Conservation (phyloP, 1,140 invertebrate genomes). For the Galleria mellonella region DNA sequence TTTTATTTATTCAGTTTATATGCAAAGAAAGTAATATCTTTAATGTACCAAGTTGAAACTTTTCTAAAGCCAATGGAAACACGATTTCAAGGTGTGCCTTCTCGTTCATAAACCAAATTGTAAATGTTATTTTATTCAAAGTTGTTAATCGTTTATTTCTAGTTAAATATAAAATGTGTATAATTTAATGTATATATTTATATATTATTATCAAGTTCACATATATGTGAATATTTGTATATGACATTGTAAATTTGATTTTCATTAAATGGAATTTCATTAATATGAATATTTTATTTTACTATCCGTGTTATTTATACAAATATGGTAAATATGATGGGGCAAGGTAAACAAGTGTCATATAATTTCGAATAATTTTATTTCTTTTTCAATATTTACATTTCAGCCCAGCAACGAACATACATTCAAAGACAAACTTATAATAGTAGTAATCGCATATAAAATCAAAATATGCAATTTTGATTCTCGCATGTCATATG, state of each 20-base stretch:
- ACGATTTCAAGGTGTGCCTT: slow-evolving; percentile 25
- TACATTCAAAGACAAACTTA: slow-evolving; percentile 47
- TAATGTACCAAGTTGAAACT: neutral
- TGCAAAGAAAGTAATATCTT: no score
- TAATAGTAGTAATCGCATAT: slow-evolving; percentile 51
- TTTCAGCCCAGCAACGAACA: slow-evolving; percentile 37
- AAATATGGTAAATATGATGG: no score
- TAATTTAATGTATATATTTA: slow-evolving; percentile 16
- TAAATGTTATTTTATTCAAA: slow-evolving; percentile 12
- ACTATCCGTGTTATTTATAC: slow-evolving; percentile 1
- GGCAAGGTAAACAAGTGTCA: no score
- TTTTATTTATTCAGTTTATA: no score
- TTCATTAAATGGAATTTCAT: slow-evolving; percentile 30
- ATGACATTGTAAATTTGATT: slow-evolving; percentile 36
- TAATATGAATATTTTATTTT: slow-evolving; percentile 3
- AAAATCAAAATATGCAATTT: slow-evolving; percentile 39
- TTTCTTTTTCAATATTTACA: slow-evolving; percentile 57
- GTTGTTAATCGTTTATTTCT: neutral
- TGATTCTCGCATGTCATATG: slow-evolving; percentile 6
- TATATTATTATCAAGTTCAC: neutral
- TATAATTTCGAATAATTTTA: slow-evolving; percentile 48
- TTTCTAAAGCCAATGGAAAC: neutral
- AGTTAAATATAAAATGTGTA: slow-evolving; percentile 7
- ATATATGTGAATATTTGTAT: slow-evolving; percentile 20
- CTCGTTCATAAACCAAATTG: slow-evolving; percentile 17